phyloP scores from a whole-genome alignment of 1,140 invertebrate genomes.

The Sarcophaga peregrina region DNA sequence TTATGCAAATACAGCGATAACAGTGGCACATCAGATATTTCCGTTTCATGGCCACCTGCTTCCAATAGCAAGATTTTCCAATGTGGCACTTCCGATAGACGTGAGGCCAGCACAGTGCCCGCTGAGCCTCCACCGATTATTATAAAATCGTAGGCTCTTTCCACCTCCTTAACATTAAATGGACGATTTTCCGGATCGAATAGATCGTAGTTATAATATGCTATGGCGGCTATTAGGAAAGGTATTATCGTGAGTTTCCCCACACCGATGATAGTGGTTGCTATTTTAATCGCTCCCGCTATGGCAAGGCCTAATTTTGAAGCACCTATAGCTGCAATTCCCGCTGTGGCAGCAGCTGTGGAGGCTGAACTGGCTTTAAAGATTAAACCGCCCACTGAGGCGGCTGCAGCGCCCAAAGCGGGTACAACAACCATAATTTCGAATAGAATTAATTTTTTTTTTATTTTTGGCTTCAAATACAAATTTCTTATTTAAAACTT shows the following conservation, averaged over 20 bases:
- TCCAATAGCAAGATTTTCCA: constrained; percentile 87
- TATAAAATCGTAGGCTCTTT: constrained; percentile 82
- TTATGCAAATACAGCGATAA: constrained; percentile 88
- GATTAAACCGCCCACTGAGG: constrained; percentile 59
- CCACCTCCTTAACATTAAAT: constrained; percentile 74
- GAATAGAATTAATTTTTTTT: neutral
- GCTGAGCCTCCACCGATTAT: constrained; percentile 87
- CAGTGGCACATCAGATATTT: constrained; percentile 84
- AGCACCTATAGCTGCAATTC: constrained; percentile 57
- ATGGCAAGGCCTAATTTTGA: constrained; percentile 68
- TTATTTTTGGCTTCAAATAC: neutral
- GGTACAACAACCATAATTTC: constrained; percentile 58
- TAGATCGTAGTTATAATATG: constrained; percentile 87
- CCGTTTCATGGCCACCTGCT: constrained; percentile 87
- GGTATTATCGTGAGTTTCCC: constrained; percentile 82
- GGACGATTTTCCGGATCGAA: constrained; percentile 87
- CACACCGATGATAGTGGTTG: constrained; percentile 75
- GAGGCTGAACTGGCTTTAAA: constrained; percentile 63
- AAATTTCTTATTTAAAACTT: no score
- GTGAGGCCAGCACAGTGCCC: constrained; percentile 85
- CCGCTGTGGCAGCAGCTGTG: constrained; percentile 58
- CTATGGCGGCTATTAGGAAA: constrained; percentile 79
- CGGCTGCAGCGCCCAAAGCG: constrained; percentile 57
- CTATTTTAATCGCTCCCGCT: constrained; percentile 74
- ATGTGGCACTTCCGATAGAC: constrained; percentile 81